Base-by-base conservation (phyloP, 2,113 vertebrate species). In the Dryoscopus gambensis region DNA sequence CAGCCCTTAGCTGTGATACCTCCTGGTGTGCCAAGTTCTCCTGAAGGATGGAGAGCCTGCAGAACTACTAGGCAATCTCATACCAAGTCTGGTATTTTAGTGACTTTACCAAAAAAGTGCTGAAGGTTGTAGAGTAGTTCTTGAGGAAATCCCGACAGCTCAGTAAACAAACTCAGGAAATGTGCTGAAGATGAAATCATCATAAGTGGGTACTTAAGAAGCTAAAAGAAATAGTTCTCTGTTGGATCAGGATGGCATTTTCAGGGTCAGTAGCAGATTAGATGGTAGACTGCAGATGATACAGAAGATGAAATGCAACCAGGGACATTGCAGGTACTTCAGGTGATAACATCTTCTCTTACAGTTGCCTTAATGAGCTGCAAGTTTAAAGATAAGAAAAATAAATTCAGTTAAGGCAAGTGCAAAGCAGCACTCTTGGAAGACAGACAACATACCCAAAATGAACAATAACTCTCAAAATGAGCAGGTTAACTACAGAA, bases 401-500 rank as follows among this genome's bases (percentile, higher is more conserved):
- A 73, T 19, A 57, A 90, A 88, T 39, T 62, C 22, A 50, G 0
- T 73, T 11, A 80, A 76, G 49, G 37, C 13, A 62, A 84, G 24
- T 76, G 23, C 14, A 52, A 46, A 78, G 21, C 19, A 73, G 13
- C 6, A 13, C 27, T 63, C 52, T 56, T 78, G 42, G 68, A 77
- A 90, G 59, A 46, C 0, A 0, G 42, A 28, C 52, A 47, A 13
- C 0, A 0, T 37, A 76, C 28, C n/a, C 19, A 39, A 67, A 90
- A 31, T n/a, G n/a, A 70, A 35, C 40, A 80, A 39, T 39, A 65
- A 47, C 30, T 62, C 40, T 55, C n/a, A 47, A 76, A 69, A 70
- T 37, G 25, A 77, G 37, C 37, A 73, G 40, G 28, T 82, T 89
- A 31, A 82, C 82, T 93, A n/a, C 46, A 57, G 65, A 65, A 90